phyloP scores from a whole-genome alignment of 2,113 vertebrate genomes.

The Oceanites oceanicus region DNA sequence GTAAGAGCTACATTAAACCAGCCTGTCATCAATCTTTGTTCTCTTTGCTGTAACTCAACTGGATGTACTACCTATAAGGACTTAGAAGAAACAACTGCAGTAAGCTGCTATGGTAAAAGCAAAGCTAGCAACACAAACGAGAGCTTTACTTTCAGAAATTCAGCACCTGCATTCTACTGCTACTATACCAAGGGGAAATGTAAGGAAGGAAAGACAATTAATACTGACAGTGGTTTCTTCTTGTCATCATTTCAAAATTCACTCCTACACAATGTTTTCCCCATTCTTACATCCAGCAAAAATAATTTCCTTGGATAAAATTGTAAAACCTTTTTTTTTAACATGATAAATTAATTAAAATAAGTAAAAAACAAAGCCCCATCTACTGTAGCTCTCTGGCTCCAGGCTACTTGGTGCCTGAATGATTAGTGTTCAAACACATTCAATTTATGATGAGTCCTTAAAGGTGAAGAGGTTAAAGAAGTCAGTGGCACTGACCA shows the following conservation, averaged over 20 bases:
- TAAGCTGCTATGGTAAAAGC: not conserved
- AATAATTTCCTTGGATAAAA: not conserved
- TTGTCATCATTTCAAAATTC: not conserved
- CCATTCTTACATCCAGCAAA: not conserved
- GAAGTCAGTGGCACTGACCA: not conserved
- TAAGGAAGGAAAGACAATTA: not conserved
- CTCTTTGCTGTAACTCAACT: not conserved
- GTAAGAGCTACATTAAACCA: not conserved
- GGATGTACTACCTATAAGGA: not conserved
- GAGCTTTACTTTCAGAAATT: not conserved
- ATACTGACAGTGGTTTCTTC: not conserved
- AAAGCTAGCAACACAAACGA: not conserved
- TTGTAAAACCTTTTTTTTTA: not conserved
- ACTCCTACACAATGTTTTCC: not conserved
- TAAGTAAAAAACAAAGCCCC: not conserved
- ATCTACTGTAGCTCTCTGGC: not conserved
- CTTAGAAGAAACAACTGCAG: not conserved
- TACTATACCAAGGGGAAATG: rapidly evolving
- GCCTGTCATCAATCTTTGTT: not conserved
- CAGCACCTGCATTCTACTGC: not conserved
- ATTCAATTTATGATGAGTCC: not conserved
- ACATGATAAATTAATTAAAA: not conserved
- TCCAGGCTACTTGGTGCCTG: not conserved
- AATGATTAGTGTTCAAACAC: not conserved
- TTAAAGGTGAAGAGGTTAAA: not conserved